A percentile compares a stretch with the other conserved stretches of the same genome.
Conservation (phyloP, 2,797 vertebrate species). For the Sebastiscus albofasciatus region DNA sequence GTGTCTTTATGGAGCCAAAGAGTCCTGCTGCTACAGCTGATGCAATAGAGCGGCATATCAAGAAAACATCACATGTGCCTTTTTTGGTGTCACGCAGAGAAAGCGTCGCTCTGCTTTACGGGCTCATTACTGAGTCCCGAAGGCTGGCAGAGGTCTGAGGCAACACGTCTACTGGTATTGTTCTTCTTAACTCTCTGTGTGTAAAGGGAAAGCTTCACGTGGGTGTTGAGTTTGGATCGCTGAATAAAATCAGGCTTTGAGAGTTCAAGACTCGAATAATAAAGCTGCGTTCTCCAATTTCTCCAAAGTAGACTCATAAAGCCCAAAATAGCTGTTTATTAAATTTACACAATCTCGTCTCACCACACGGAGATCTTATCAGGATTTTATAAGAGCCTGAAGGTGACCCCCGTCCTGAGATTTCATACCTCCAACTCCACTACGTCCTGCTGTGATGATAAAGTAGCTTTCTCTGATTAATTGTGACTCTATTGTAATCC, state of each 20-base stretch:
- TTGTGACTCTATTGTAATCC: not conserved
- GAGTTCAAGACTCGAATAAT: not conserved
- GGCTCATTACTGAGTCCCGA: not conserved
- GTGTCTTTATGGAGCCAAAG: constrained; percentile 29
- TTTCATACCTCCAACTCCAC: not conserved
- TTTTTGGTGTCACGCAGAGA: not conserved
- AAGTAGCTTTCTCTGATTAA: not conserved
- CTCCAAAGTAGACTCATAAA: constrained; percentile 8
- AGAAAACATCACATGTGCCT: constrained; percentile 6
- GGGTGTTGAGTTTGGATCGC: not conserved
- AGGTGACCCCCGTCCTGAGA: not conserved
- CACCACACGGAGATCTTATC: not conserved
- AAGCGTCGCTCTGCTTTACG: not conserved
- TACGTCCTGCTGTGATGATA: not conserved
- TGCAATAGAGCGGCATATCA: constrained; percentile 32
- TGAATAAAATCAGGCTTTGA: not conserved
- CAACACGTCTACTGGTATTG: not conserved
- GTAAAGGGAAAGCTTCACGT: not conserved
- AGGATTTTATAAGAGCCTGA: not conserved
- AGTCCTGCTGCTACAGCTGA: constrained; percentile 42
- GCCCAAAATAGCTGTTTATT: constrained; percentile 19
- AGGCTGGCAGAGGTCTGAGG: not conserved
- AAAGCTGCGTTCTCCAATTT: not conserved
- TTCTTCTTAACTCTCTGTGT: not conserved
- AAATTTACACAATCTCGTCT: not conserved